Evolutionary conservation across 2,113 vertebrate species (phyloP).

Genomic region (Haplotaxodon microlepis): DNA sequence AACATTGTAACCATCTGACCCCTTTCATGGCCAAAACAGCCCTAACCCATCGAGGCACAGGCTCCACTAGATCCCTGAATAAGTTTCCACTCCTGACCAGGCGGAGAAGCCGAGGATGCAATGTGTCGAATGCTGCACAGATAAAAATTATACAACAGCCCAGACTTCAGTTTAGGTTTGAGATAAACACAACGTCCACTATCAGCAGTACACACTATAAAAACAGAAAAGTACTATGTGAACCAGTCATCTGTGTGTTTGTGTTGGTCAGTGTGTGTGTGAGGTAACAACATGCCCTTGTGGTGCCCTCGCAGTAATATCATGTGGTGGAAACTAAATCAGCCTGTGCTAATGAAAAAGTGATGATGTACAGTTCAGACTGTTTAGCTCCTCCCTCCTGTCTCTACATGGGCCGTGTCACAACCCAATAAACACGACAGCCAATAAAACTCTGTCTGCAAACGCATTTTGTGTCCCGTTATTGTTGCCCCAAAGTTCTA

Average conservation of each 20-base stretch:
- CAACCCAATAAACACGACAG: background rate
- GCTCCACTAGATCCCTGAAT: background rate
- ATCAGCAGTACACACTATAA: background rate
- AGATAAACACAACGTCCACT: background rate
- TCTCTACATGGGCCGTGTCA: constrained; percentile 1
- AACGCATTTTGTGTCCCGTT: background rate
- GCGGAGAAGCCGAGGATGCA: accelerated
- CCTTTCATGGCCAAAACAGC: background rate
- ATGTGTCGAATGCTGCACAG: background rate
- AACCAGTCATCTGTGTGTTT: background rate
- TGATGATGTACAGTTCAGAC: constrained; percentile 34
- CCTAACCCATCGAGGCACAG: background rate
- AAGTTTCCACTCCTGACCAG: background rate
- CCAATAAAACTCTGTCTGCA: background rate
- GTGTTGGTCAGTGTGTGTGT: background rate
- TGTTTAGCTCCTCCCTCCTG: background rate
- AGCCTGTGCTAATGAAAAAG: constrained; percentile 37
- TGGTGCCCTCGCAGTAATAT: constrained; percentile 10
- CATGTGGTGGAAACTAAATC: background rate
- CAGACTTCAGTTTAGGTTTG: background rate
- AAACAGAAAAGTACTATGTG: background rate
- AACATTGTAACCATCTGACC: background rate
- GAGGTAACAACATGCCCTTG: constrained; percentile 20
- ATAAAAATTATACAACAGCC: background rate
- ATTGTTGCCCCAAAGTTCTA: background rate